Evolutionary conservation across 2,888 invertebrate genomes (phyloP).

Genomic region (Neoscelio sp.): DNA sequence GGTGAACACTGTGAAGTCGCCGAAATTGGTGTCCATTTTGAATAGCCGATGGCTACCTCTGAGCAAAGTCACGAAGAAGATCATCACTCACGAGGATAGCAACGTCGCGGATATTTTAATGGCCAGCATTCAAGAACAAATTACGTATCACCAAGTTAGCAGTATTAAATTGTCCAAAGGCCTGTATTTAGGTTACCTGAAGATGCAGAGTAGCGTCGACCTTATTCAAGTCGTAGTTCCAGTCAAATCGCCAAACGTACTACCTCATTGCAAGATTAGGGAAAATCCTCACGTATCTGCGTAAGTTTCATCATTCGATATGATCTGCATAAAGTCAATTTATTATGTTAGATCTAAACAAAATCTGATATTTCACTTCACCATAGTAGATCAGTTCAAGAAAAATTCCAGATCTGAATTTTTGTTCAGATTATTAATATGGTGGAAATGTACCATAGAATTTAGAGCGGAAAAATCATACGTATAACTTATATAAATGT

Average conservation of each 20-base stretch:
- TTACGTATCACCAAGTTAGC: slow-evolving; percentile 90
- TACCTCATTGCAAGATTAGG: slow-evolving; percentile 96
- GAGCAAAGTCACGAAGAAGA: slow-evolving; percentile 92
- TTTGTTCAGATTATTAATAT: too few relatives aligned
- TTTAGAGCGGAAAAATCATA: too few relatives aligned
- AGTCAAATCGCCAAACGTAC: slow-evolving; percentile 95
- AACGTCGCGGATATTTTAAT: slow-evolving; percentile 93
- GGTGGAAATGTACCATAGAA: too few relatives aligned
- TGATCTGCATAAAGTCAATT: not conserved
- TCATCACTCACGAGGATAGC: slow-evolving; percentile 89
- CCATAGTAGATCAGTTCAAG: too few relatives aligned
- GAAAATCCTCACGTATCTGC: slow-evolving; percentile 97
- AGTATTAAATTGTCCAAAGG: slow-evolving; percentile 93
- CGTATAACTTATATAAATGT: too few relatives aligned
- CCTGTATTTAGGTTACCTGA: slow-evolving; percentile 97
- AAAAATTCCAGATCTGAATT: too few relatives aligned
- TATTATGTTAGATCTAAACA: too few relatives aligned
- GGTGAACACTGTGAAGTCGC: slow-evolving; percentile 91
- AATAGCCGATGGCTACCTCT: slow-evolving; percentile 97
- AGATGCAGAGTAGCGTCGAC: slow-evolving; percentile 98
- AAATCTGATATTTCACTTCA: too few relatives aligned
- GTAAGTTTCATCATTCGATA: slow-evolving; percentile 51
- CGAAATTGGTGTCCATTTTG: slow-evolving; percentile 94
- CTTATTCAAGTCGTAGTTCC: slow-evolving; percentile 97
- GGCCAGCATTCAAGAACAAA: slow-evolving; percentile 93